phyloP scores from a whole-genome alignment of 2,888 invertebrate species.

The Trichogramma dendrolimi region DNA sequence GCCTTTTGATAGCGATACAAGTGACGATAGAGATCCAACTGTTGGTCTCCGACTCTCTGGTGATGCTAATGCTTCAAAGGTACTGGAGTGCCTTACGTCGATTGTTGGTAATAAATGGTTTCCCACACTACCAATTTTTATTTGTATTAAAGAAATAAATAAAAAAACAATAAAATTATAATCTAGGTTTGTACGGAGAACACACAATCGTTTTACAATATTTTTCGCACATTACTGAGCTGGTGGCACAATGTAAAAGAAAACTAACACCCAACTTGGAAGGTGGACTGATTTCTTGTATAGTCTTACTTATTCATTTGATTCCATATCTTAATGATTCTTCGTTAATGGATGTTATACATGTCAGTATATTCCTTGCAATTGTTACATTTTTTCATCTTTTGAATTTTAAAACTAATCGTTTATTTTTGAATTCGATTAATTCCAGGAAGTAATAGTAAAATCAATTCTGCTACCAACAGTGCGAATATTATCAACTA shows the following conservation, averaged over 20 bases:
- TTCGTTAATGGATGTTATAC: constrained; percentile 81
- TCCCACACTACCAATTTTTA: background rate
- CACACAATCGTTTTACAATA: constrained; percentile 85
- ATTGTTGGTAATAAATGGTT: constrained; percentile 55
- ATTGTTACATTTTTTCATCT: background rate
- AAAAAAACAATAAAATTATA: constrained; percentile 4
- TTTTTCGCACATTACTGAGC: constrained; percentile 81
- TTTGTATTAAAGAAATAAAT: background rate
- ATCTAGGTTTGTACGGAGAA: constrained; percentile 75
- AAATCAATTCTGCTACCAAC: constrained; percentile 80
- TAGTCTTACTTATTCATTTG: constrained; percentile 74
- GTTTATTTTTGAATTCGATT: background rate
- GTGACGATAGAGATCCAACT: constrained; percentile 59
- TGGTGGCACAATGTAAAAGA: constrained; percentile 75
- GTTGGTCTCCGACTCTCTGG: constrained; percentile 66
- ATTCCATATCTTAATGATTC: constrained; percentile 78
- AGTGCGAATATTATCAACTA: constrained; percentile 75
- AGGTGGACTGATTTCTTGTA: constrained; percentile 80
- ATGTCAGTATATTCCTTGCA: constrained; percentile 55
- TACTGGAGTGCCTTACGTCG: constrained; percentile 84
- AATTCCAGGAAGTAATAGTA: constrained; percentile 73
- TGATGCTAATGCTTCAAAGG: constrained; percentile 78
- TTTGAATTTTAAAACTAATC: constrained; percentile 2
- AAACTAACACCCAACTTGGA: constrained; percentile 80
- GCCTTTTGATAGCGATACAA: constrained; percentile 33